A percentile compares a stretch with the other conserved stretches of the same genome.
These are phyloP conservation scores for Gallinago jamesoni DNA, from an alignment of 2,113 vertebrate genomes.

Conservation along the genomic window DNA sequence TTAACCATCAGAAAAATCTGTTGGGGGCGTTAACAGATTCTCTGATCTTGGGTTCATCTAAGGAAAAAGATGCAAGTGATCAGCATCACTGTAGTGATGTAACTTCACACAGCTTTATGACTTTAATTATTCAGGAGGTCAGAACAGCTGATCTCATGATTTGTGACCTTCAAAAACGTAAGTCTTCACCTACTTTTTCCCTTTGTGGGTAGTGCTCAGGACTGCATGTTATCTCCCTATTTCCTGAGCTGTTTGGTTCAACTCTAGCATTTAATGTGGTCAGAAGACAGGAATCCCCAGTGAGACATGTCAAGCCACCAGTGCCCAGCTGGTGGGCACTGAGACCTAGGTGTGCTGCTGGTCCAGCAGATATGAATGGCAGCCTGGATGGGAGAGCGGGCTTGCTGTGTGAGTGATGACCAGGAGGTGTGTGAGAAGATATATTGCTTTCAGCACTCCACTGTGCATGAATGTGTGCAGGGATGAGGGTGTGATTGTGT, in stretches of 20 bases:
- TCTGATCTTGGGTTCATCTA: neutral
- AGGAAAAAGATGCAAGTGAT: neutral
- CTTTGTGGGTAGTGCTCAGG: neutral
- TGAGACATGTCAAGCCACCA: neutral
- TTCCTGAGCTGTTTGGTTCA: neutral
- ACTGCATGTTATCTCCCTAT: neutral
- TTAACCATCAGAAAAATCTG: neutral
- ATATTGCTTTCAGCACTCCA: fast-evolving
- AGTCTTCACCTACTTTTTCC: neutral
- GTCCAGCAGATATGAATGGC: fast-evolving
- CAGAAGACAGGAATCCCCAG: neutral
- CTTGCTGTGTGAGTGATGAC: neutral
- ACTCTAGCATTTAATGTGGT: neutral
- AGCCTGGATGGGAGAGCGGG: neutral
- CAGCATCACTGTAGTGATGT: neutral
- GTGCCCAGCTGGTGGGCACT: neutral
- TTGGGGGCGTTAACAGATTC: neutral
- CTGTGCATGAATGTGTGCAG: neutral
- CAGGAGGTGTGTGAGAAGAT: neutral
- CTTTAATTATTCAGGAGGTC: neutral
- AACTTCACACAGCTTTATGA: neutral
- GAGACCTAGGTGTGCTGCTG: neutral
- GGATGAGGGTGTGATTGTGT: neutral
- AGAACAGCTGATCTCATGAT: neutral
- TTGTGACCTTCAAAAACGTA: neutral